Base-by-base conservation (phyloP, 2,113 vertebrate species). In the Mirza zaza region DNA sequence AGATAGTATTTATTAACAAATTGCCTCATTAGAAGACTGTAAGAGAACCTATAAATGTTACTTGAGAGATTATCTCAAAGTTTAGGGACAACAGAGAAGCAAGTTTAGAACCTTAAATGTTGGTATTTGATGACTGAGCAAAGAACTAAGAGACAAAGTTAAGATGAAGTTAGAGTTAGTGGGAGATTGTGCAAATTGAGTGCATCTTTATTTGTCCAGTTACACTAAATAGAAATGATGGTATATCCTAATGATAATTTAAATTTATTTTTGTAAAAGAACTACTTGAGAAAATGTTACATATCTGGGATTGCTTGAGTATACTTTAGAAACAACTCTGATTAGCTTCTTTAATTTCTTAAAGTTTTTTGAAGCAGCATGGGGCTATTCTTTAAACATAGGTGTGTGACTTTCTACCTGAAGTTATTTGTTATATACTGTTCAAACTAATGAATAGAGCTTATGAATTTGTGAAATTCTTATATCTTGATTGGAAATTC, bases 401-500 rank as follows among this genome's bases (percentile, higher is more conserved):
- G 17, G 13, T 82, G 1, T 91, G 36, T 94, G n/a, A 65, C 32
- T 87, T 87, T 87, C 34, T 94, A 21, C 68, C 68, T 65, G n/a
- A 77, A 82, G 45, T 79, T 82, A 73, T 61, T 45, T 94, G 20
- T 71, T 76, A 87, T 57, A 29, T 3, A 18, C 27, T 82, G 32
- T 20, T 81, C 32, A 75, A 82, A 73, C 36, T 83, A 91, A 73
- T 83, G 32, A 88, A 42, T 50, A 91, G 34, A 96, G 32, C 25
- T 36, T 55, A 45, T 87, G 50, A 87, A 63, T 77, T 67, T 87
- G 13, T 94, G 34, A 93, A 91, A 63, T 94, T 84, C 55, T 91
- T 94, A 80, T 68, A 55, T 96, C 79, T 89, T 39, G 11, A 89
- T 52, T 94, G 91, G 55, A 75, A 84, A 88, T 91, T 88, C 59